Evolutionary conservation across 2,113 vertebrate species (phyloP).

Genomic region (Melanerpes aurifrons): DNA sequence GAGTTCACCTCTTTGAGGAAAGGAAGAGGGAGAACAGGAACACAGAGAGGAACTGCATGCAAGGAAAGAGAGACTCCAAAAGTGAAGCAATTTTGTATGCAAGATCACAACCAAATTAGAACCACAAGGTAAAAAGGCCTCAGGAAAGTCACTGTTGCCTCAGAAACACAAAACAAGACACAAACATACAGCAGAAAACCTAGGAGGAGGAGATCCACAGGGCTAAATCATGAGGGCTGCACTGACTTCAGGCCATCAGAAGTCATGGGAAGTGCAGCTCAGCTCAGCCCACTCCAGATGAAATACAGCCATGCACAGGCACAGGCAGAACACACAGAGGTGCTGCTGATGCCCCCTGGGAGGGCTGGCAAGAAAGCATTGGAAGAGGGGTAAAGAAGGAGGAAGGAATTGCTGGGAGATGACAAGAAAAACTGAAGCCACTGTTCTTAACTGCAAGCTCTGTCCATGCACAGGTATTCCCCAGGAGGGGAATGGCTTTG

Average conservation of each 20-base stretch:
- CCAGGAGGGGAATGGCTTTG: neutral
- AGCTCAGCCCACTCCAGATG: neutral
- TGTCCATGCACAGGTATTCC: neutral
- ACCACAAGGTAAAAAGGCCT: neutral
- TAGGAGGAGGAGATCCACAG: neutral
- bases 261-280: conserved; percentile 5
- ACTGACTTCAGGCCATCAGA: neutral
- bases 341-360: neutral
- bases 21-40: neutral
- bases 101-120: neutral
- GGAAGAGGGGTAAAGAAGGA: neutral
- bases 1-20: neutral
- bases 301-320: neutral
- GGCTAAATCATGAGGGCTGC: neutral
- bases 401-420: neutral
- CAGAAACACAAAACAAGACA: neutral
- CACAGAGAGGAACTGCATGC: neutral
- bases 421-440: neutral
- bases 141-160: neutral
- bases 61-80: neutral
- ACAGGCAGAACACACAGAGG: neutral
- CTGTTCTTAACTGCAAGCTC: neutral
- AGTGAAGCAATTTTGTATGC: neutral
- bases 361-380: neutral
- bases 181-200: neutral